A percentile compares a stretch with the other conserved stretches of the same genome.
phyloP scores from a whole-genome alignment of 37 sponge, comb jelly and placozoan genomes.

The Spongilla lacustris region DNA sequence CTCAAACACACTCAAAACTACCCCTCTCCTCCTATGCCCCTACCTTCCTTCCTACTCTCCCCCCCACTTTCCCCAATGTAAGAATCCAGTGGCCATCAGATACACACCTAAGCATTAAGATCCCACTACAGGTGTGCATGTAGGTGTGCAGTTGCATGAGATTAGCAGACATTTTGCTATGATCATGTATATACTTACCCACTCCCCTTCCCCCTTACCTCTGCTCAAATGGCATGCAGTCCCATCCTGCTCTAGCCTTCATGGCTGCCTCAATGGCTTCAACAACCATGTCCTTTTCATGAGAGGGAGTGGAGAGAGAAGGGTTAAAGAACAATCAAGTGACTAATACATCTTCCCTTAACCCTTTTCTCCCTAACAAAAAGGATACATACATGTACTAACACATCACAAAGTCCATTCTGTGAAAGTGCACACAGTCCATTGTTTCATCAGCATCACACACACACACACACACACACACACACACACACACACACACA shows the following conservation, averaged over 20 bases:
- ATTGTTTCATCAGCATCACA: constrained; percentile 1
- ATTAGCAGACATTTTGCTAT: too few relatives aligned
- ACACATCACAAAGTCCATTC: not conserved
- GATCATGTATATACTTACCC: not conserved
- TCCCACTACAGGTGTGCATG: too few relatives aligned
- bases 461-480: not conserved
- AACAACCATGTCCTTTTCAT: constrained; percentile 72
- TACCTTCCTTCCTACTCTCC: too few relatives aligned
- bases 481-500: constrained; percentile 11
- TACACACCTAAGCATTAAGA: too few relatives aligned
- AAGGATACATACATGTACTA: not conserved
- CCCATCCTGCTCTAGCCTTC: constrained; percentile 85
- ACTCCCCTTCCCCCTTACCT: constrained; percentile 20
- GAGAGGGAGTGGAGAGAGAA: too few relatives aligned
- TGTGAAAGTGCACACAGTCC: not conserved
- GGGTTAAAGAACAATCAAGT: too few relatives aligned
- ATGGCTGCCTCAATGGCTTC: constrained; percentile 84
- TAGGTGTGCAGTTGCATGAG: too few relatives aligned
- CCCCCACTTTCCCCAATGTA: too few relatives aligned
- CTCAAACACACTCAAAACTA: not conserved
- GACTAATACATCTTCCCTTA: too few relatives aligned
- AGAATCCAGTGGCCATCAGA: too few relatives aligned
- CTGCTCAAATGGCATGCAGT: constrained; percentile 75
- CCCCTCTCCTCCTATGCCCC: not conserved
- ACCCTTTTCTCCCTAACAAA: not conserved